Evolutionary conservation across 2,888 invertebrate species (phyloP).

Genomic region (Chrysopilus asiliformis): DNA sequence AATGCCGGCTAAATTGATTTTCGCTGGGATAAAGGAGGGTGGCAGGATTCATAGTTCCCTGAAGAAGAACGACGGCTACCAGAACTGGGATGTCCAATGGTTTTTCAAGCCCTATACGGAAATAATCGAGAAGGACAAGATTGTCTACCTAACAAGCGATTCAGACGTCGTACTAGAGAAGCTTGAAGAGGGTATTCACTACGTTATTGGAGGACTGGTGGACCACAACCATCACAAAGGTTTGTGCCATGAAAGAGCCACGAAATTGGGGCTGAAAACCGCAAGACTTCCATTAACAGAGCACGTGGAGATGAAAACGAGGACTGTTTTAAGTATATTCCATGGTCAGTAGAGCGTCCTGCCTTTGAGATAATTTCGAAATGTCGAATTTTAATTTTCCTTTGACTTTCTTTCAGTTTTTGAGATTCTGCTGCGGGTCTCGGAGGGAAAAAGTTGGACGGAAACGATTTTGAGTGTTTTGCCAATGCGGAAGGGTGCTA

Average conservation of each 20-base stretch:
- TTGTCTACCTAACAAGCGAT: conserved; percentile 89
- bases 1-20: conserved; percentile 68
- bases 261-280: conserved; percentile 62
- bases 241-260: conserved; percentile 68
- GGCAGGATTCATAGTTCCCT: conserved; percentile 62
- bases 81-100: conserved; percentile 83
- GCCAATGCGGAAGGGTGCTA: conserved; percentile 64
- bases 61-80: conserved; percentile 71
- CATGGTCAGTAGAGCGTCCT: conserved; percentile 55
- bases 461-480: conserved; percentile 63
- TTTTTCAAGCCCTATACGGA: conserved; percentile 51
- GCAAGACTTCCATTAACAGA: conserved; percentile 79
- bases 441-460: conserved; percentile 67
- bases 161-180: conserved; percentile 70
- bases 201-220: conserved; percentile 93
- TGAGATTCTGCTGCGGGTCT: conserved; percentile 62
- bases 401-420: conserved; percentile 54
- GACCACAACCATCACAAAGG: conserved; percentile 97
- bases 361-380: conserved; percentile 8
- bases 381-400: conserved; percentile 1
- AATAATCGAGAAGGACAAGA: conserved; percentile 58
- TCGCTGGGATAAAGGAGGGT: conserved; percentile 55
- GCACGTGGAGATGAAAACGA: conserved; percentile 79
- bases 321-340: conserved; percentile 89
- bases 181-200: conserved; percentile 64